Base-by-base conservation (phyloP, 2,888 invertebrate species). In the Ptilodon capucinus region DNA sequence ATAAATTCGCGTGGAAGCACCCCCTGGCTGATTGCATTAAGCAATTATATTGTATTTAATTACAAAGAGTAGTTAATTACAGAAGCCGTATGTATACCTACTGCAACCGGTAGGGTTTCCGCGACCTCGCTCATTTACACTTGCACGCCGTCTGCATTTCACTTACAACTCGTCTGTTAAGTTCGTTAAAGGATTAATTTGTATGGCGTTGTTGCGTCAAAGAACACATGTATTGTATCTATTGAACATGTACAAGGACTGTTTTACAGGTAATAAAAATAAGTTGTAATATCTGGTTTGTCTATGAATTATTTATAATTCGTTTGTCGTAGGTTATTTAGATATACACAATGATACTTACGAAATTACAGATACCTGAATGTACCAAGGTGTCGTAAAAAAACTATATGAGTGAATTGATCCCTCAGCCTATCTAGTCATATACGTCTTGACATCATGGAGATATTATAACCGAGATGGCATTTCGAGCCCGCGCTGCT, bases 41-140 rank as follows among this genome's bases (percentile, higher is more conserved):
- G 79, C 86, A 89, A 87, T 89, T 84, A 87, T 79, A 78, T 66
- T 74, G 85, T 87, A 89, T 87, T 86, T 90, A 89, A 90, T 90
- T 88, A 89, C 81, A 68, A 73, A 51, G 67, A 73, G 75, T 71
- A 76, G 87, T 86, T 89, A 89, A 90, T 89, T 90, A 88, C 75
- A 66, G 90, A 90, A 89, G 83, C 90, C 84, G 38, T 81, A 83
- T 49, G 62, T 64, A 70, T 53, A 55, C n/a, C n/a, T n/a, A n/a
- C 67, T 75, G 81, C 76, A 75, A 74, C 51, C 61, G 65, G 55
- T 83, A 85, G 71, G 90, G 90, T 78, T 90, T 89, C 88, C 71
- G 65, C 68, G 79, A 55, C 80, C 79, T 81, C 74, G 71, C 80
- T 85, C 84, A 87, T 90, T 90, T 79, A 86, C 89, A 90, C 90